Evolutionary conservation across 2,888 invertebrate genomes (phyloP), one percentile per base, ranked within the genome.

Genomic region (Stenodema calcarata): DNA sequence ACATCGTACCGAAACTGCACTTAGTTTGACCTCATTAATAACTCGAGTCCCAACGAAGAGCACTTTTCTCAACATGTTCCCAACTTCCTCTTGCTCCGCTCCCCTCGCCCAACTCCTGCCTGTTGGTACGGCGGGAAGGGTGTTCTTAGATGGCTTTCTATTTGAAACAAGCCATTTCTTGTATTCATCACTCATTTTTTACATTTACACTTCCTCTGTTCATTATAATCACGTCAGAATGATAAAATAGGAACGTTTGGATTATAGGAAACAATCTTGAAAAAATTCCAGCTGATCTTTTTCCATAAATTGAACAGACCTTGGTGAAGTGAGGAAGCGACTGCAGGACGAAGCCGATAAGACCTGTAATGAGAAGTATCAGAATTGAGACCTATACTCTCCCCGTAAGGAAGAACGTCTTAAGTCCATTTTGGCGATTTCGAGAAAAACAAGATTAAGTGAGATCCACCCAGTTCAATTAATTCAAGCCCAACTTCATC

Each of bases 11-110:
- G 23, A 62, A 23, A 62, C 62, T 62, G 62, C 62, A 62, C 62
- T 62, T 62, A 62, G 62, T 62, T 62, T 62, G 62, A 3, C 23
- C 73, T 73, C 73, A 73, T 73, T 73, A 73, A 73, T 73, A 73
- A 73, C 35, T 18, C 35, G 23, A 73, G 35, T 73, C n/a, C 28
- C 73, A 18, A 27, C 73, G 35, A 14, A 11, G 73, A 73, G 73
- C 73, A 73, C 73, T 73, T 73, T 73, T 73, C 73, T 73, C 73
- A n/a, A 73, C 73, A 73, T 41, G 73, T 30, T 41, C 35, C 18
- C 41, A 30, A 73, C 73, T 73, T 73, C 73, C 73, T 73, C 62
- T 11, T 23, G 9, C 62, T 62, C 62, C 62, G 23, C 62, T n/a
- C 62, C 62, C 9, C 62, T 62, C 23, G 62, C 23, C 27, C n/a